A percentile compares a stretch with the other conserved stretches of the same genome.
phyloP scores from a whole-genome alignment of 2,113 vertebrate species.

The Chamaea fasciata region DNA sequence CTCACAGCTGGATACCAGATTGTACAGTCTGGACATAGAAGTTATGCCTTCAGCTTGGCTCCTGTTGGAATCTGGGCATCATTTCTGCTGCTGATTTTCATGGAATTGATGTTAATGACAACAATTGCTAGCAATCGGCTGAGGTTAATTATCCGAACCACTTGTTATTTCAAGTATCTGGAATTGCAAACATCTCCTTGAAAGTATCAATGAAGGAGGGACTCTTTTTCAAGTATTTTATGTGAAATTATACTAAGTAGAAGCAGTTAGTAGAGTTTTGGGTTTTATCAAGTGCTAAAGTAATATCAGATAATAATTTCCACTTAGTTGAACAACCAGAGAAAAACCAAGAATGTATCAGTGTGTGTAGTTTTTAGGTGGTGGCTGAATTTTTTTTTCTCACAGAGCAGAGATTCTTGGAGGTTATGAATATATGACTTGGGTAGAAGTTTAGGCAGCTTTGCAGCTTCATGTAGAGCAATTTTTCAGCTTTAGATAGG shows the following conservation, averaged over 20 bases:
- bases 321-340: neutral
- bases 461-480: neutral
- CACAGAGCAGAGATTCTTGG: neutral
- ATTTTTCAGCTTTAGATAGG: neutral
- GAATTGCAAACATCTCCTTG: neutral
- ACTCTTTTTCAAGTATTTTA: neutral
- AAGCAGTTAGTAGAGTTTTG: neutral
- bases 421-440: neutral
- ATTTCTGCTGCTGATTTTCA: neutral
- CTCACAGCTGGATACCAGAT: rapidly evolving
- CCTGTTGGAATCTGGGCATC: neutral
- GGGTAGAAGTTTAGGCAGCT: neutral
- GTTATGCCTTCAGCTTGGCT: neutral
- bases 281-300: neutral
- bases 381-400: neutral
- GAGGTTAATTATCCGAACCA: neutral
- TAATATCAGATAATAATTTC: neutral
- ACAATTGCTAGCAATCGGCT: neutral
- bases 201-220: neutral
- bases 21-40: neutral
- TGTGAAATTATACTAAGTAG: neutral
- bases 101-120: neutral
- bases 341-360: neutral
- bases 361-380: neutral
- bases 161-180: neutral